Evolutionary conservation across 1,140 invertebrate genomes (phyloP).

Genomic region (Drosophila azteca): DNA sequence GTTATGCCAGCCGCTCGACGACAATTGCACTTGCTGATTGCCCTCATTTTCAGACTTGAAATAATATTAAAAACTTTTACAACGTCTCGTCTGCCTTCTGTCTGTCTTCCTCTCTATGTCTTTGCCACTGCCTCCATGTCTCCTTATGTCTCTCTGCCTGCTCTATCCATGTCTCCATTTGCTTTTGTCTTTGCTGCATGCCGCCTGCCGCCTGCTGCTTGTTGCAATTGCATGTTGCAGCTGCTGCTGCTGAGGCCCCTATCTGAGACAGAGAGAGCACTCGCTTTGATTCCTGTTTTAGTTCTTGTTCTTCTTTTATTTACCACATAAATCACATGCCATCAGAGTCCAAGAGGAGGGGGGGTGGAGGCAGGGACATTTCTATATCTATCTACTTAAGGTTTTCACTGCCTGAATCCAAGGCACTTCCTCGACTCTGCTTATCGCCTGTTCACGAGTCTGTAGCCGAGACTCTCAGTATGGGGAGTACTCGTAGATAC

Average conservation of each 20-base stretch:
- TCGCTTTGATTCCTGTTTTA: conserved; percentile 64
- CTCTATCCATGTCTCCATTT: conserved; percentile 30
- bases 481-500: conserved; percentile 32
- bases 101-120: conserved; percentile 28
- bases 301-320: conserved; percentile 66
- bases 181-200: conserved; percentile 27
- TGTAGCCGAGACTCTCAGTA: conserved; percentile 40
- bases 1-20: conserved; percentile 77
- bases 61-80: conserved; percentile 82
- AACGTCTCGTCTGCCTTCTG: conserved; percentile 44
- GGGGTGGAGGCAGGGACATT: conserved; percentile 46
- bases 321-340: conserved; percentile 79
- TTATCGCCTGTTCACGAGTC: conserved; percentile 45
- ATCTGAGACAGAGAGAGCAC: conserved; percentile 28
- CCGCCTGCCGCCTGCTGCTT: conserved; percentile 17
- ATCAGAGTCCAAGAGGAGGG: not conserved
- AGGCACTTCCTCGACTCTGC: conserved; percentile 59
- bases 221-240: conserved; percentile 52
- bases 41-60: conserved; percentile 80
- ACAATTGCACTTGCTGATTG: conserved; percentile 79
- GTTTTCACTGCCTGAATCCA: conserved; percentile 48
- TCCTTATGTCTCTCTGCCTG: not conserved
- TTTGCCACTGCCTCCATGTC: conserved; percentile 17
- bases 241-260: conserved; percentile 32
- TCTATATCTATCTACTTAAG: conserved; percentile 81